Evolutionary conservation across 2,113 vertebrate species (phyloP).

Genomic region (Falcunculus frontatus): DNA sequence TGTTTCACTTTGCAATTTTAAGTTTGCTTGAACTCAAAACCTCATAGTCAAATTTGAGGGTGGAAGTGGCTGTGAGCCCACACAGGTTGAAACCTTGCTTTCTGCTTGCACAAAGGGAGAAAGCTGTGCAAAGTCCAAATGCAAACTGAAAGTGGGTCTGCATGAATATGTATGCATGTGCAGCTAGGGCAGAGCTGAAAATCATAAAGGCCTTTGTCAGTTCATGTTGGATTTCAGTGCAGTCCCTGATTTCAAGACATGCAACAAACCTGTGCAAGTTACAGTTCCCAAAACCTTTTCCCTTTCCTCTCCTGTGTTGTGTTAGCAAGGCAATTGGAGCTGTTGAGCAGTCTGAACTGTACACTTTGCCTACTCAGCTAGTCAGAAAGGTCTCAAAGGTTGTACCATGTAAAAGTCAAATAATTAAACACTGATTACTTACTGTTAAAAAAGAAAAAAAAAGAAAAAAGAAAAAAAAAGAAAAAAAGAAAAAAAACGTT

Average conservation of each 20-base stretch:
- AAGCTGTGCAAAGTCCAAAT: neutral
- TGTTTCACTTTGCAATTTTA: constrained; percentile 13
- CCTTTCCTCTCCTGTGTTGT: neutral
- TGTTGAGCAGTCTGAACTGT: constrained; percentile 1
- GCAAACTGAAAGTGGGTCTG: neutral
- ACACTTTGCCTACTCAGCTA: constrained; percentile 8
- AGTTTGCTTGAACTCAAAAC: constrained; percentile 33
- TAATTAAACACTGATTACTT: constrained; percentile 70
- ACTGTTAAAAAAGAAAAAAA: neutral
- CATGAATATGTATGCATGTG: neutral
- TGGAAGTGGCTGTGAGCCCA: constrained; percentile 44
- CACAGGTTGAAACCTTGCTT: constrained; percentile 18
- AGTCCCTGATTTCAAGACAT: neutral
- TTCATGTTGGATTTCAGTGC: neutral
- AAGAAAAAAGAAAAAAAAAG: neutral
- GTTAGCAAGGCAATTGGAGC: neutral
- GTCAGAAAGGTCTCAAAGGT: constrained; percentile 53
- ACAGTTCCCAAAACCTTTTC: neutral
- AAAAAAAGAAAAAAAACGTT: neutral
- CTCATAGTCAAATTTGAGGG: constrained; percentile 27
- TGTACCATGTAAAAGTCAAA: constrained; percentile 61
- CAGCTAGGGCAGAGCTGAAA: neutral
- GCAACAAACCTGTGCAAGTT: neutral
- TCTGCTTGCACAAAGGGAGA: neutral
- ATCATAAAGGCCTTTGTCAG: neutral